These are phyloP conservation scores for Poeciliopsis infans DNA, from an alignment of 2,797 vertebrate genomes.

Conservation along the genomic window DNA sequence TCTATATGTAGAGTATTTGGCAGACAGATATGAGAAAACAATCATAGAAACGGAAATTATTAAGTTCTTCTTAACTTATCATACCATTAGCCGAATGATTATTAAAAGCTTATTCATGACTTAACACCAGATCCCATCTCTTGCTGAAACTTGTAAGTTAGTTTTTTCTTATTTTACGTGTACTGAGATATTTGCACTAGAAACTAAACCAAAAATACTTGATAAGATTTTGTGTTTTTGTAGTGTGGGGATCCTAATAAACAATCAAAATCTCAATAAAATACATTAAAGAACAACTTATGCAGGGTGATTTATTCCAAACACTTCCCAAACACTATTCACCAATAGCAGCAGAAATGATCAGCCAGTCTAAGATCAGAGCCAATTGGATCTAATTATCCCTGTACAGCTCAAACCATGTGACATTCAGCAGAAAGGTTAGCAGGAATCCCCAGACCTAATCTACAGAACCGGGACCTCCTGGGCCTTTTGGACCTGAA, in stretches of 20 bases:
- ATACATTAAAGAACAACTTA: not conserved
- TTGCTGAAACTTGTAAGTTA: not conserved
- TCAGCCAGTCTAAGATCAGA: constrained; percentile 54
- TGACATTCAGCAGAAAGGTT: constrained; percentile 83
- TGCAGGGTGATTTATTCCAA: constrained; percentile 13
- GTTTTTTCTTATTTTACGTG: not conserved
- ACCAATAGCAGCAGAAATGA: constrained; percentile 63
- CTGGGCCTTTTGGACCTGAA: constrained; percentile 34
- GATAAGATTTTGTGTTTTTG: not conserved
- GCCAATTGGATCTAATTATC: constrained; percentile 75
- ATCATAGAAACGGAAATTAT: too few relatives aligned
- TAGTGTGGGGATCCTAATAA: not conserved
- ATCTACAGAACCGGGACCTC: constrained; percentile 72
- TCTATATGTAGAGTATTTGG: too few relatives aligned
- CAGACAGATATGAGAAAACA: too few relatives aligned
- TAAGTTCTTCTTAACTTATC: too few relatives aligned
- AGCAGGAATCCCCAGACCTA: constrained; percentile 77
- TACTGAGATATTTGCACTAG: not conserved
- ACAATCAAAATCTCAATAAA: too few relatives aligned
- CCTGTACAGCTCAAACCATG: constrained; percentile 70
- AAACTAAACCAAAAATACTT: not conserved
- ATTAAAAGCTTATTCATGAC: too few relatives aligned
- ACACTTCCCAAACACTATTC: constrained; percentile 72
- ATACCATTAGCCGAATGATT: too few relatives aligned
- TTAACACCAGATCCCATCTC: not conserved